Conservation (phyloP, 2,888 invertebrate genomes). For the Palloptera scutellata region DNA sequence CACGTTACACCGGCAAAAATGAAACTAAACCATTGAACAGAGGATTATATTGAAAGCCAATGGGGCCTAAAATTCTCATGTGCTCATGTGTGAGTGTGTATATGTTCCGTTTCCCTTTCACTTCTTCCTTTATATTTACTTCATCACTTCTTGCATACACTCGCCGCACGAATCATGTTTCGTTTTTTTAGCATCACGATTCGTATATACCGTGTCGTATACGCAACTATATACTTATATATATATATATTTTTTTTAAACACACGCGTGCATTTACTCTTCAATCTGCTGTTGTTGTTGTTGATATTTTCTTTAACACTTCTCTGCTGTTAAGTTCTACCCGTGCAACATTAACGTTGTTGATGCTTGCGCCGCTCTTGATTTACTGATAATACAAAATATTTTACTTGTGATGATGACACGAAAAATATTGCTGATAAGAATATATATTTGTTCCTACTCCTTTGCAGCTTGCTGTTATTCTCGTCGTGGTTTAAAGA, state of each 20-base stretch:
- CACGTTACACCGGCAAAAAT: constrained; percentile 51
- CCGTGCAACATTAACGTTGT: constrained; percentile 31
- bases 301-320: neutral
- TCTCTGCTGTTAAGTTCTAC: constrained; percentile 15
- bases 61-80: constrained; percentile 28
- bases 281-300: constrained; percentile 4
- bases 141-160: constrained; percentile 10
- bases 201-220: constrained; percentile 38
- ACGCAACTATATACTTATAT: too few species aligned
- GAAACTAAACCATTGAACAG: constrained; percentile 47
- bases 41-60: constrained; percentile 30
- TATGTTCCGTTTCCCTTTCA: too few species aligned
- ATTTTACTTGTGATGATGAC: too few species aligned
- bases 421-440: too few species aligned
- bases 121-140: too few species aligned
- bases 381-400: constrained; percentile 20
- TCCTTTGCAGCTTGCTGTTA: too few species aligned
- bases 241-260: too few species aligned
- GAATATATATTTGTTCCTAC: too few species aligned
- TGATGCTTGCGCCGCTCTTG: constrained; percentile 8
- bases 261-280: neutral
- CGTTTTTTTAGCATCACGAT: too few species aligned
- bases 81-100: constrained; percentile 7
- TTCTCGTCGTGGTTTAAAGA: too few species aligned
- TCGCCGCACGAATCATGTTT: constrained; percentile 6